Percentiles rank a stretch among this genome's conserved stretches.
Conservation (phyloP, 1,140 invertebrate species). For the Augochlora pura region DNA sequence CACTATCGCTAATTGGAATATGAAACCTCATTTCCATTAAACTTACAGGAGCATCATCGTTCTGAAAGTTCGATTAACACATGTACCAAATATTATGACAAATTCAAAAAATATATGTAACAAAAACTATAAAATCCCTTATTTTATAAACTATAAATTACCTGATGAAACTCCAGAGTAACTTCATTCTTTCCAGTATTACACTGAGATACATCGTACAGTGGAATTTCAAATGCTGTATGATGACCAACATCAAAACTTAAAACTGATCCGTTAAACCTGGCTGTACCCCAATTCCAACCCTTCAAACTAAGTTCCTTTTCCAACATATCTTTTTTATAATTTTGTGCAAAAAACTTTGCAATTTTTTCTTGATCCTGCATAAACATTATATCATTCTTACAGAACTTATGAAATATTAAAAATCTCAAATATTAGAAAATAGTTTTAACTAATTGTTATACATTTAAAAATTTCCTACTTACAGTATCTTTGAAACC, state of each 20-base stretch:
- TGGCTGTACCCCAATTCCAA: constrained; percentile 99
- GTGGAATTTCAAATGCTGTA: constrained; percentile 97
- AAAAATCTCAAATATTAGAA: too few relatives aligned
- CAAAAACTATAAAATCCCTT: not conserved
- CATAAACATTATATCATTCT: constrained; percentile 22
- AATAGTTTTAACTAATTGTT: not conserved
- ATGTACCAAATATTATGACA: not conserved
- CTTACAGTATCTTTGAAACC: constrained; percentile 96
- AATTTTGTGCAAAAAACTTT: constrained; percentile 92
- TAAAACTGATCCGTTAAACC: constrained; percentile 95
- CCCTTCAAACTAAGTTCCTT: constrained; percentile 97
- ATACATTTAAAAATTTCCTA: constrained; percentile 38
- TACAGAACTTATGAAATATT: too few relatives aligned
- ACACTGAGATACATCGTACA: constrained; percentile 97
- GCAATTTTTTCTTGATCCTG: constrained; percentile 91
- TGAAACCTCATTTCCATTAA: constrained; percentile 99
- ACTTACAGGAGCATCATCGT: constrained; percentile 98
- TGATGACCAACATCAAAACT: constrained; percentile 95
- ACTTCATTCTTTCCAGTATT: constrained; percentile 99
- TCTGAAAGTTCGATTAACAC: constrained; percentile 79
- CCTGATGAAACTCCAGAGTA: constrained; percentile 98
- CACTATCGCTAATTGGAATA: constrained; percentile 93
- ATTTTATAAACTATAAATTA: constrained; percentile 65
- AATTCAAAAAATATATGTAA: not conserved
- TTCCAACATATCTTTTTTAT: constrained; percentile 92